Evolutionary conservation across 2,888 invertebrate species (phyloP), one percentile per base, ranked within the genome.

Genomic region (Amphipyra berbera): DNA sequence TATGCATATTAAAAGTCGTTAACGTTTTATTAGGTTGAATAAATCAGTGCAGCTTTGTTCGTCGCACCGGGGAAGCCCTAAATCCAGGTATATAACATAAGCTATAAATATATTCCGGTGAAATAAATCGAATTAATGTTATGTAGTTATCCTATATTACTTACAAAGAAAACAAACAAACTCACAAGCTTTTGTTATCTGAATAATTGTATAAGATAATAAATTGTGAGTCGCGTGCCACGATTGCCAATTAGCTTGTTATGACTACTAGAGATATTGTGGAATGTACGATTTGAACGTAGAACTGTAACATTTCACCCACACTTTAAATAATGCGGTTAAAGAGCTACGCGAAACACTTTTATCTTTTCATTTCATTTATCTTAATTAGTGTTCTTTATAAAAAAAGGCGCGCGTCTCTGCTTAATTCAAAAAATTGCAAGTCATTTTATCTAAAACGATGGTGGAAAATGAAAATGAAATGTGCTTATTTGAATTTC

Each of bases 331-430:
- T 53, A 70, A 49, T 74, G 9, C 42, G 27, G 21, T 56, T 48
- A 53, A 45, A 70, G 44, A 3, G 47, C 42, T 58, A 35, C 33
- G 12, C 7, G 12, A 56, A 48, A 56, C 54, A 12, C n/a, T 64
- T 60, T 62, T 55, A 76, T 68, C 56, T 50, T 69, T 67, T 61
- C 53, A 41, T 61, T 52, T 55, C 56, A 62, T 68, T 78, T 61
- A 57, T 61, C 59, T 68, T 68, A 67, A 76, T 74, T 62, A 61
- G 14, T 10, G 41, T 70, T 61, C 37, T 48, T 56, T n/a, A 49
- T 13, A 50, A 54, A 63, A 21, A 52, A 48, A 42, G 21, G 30
- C 30, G 15, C 47, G 21, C 41, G 8, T 21, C 47, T 35, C 49
- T 15, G 37, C 12, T 56, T 45, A 45, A 30, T 63, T 52, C 38